These are phyloP conservation scores for Drosophila macrospina DNA, from an alignment of 2,888 invertebrate species.

Conservation along the genomic window DNA sequence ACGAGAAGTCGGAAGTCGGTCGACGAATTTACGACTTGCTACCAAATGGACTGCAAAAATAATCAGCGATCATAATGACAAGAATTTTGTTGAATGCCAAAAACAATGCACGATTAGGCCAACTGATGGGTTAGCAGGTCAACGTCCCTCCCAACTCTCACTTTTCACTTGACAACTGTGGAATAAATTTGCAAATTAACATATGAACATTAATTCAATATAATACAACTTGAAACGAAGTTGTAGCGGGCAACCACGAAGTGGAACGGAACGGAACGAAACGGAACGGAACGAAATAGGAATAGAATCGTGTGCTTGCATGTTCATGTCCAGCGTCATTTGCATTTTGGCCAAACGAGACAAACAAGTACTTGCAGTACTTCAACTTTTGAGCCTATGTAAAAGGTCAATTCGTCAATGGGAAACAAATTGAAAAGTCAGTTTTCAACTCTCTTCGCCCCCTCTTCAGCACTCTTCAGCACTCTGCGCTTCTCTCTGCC, in stretches of 20 bases:
- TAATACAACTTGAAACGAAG: background rate
- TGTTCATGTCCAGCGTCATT: slow-evolving; percentile 56
- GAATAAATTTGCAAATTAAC: background rate
- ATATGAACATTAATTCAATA: slow-evolving; percentile 6
- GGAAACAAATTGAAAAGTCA: slow-evolving; percentile 42
- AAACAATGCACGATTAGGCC: slow-evolving; percentile 35
- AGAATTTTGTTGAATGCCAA: slow-evolving; percentile 55
- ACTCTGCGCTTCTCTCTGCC: too few relatives aligned
- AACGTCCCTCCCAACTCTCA: slow-evolving; percentile 34
- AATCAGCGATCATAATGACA: slow-evolving; percentile 66
- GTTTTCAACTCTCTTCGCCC: background rate
- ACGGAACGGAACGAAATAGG: slow-evolving; percentile 19
- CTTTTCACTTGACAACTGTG: slow-evolving; percentile 10
- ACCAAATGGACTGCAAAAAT: slow-evolving; percentile 56
- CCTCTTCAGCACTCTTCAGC: background rate
- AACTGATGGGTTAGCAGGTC: slow-evolving; percentile 48
- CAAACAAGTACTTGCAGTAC: slow-evolving; percentile 33
- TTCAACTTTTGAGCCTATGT: slow-evolving; percentile 46
- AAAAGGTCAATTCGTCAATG: slow-evolving; percentile 74
- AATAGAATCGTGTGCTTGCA: slow-evolving; percentile 45
- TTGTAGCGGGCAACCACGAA: background rate
- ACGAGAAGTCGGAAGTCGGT: slow-evolving; percentile 12
- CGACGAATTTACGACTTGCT: slow-evolving; percentile 2
- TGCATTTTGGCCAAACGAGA: slow-evolving; percentile 66
- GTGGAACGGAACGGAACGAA: slow-evolving; percentile 3